These are phyloP conservation scores for Pelobates cultripes DNA, from an alignment of 2,797 vertebrate genomes.

Conservation along the genomic window DNA sequence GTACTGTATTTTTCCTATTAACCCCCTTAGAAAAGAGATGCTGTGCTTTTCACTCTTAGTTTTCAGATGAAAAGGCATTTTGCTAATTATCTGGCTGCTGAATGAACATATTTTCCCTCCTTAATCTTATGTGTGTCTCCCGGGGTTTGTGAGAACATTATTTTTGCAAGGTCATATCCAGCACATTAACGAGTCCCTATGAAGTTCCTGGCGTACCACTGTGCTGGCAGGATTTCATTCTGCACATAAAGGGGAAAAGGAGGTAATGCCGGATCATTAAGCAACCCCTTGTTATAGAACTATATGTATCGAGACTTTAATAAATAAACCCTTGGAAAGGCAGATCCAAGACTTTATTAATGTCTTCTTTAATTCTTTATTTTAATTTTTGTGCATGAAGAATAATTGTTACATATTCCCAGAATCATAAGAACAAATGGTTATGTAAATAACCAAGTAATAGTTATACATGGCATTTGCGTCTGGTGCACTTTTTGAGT, in stretches of 20 bases:
- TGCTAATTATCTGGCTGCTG: conserved; percentile 47
- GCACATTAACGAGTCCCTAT: conserved; percentile 51
- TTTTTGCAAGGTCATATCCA: conserved; percentile 55
- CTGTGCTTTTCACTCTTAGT: neutral
- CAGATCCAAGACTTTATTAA: conserved; percentile 20
- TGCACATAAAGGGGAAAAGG: conserved; percentile 15
- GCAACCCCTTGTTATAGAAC: conserved; percentile 21
- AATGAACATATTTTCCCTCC: conserved; percentile 37
- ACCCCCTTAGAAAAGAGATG: neutral
- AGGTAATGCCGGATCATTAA: conserved; percentile 34
- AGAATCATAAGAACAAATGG: too few relatives aligned
- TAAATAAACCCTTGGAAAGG: conserved; percentile 17
- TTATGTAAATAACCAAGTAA: too few relatives aligned
- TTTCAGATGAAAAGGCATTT: conserved; percentile 28
- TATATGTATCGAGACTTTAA: conserved; percentile 20
- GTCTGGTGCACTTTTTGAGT: too few relatives aligned
- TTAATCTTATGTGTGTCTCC: conserved; percentile 38
- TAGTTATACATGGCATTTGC: too few relatives aligned
- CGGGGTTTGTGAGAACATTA: conserved; percentile 28
- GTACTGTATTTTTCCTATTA: neutral
- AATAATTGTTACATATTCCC: too few relatives aligned
- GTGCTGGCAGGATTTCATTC: conserved; percentile 47
- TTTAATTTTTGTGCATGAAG: too few relatives aligned
- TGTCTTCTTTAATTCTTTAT: neutral
- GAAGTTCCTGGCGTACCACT: conserved; percentile 50